Base-by-base conservation (phyloP, 2,113 vertebrate species). In the Gnathonemus longibarbis region DNA sequence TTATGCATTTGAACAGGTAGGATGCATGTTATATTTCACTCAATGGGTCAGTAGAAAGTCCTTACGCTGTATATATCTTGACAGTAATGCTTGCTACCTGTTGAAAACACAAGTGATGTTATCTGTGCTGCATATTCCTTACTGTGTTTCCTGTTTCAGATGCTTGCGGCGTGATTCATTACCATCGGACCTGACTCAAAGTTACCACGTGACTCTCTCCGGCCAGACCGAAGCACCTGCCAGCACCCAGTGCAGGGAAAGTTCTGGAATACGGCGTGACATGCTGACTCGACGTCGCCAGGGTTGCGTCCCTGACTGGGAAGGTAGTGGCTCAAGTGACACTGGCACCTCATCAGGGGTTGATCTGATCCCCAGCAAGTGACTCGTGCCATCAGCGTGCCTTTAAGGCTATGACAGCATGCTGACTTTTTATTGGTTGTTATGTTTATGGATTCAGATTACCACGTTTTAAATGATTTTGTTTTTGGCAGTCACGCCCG, bases 401-500 rank as follows among this genome's bases (percentile, higher is more conserved):
- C 89, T 80, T 88, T 91, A 90, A 88, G 85, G 50, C 80, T 62
- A 35, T 56, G 86, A 85, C n/a, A 9, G 77, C 88, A 90, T 87
- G 39, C 39, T 39, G 21, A 11, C 31, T 42, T 80, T 91, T 90
- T 89, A 92, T 35, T 45, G 74, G 35, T 87, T 90, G 90, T 91
- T 90, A 52, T 90, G 89, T 92, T 91, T 91, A 91, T 90, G 90
- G 89, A 46, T 42, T 88, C 66, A 90, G 89, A 92, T 93, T 91
- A 91, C 58, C 85, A 53, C n/a, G 1, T 89, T 91, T 90, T 66
- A 56, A 88, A 88, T 53, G 24, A 35, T n/a, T 86, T 77, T 46
- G 45, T 77, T 53, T 90, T 88, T 90, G 87, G 88, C 56, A 56
- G 24, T 11, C n/a, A 87, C 48, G 50, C 7, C 46, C 87, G 89